These are phyloP conservation scores for Drosophila insularis DNA, from an alignment of 1,140 invertebrate genomes.

Conservation along the genomic window DNA sequence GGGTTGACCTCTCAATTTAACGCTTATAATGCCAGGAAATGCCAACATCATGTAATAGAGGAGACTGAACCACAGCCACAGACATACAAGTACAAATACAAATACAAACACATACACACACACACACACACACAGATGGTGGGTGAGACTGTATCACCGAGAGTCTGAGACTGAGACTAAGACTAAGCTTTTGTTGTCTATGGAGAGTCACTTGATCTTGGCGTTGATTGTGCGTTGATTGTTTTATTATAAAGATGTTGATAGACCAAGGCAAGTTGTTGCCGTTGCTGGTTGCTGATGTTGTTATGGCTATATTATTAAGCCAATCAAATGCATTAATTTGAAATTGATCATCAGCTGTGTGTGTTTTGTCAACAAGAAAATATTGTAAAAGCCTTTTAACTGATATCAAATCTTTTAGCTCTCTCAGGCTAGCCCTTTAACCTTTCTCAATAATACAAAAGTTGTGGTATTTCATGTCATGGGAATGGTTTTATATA, in stretches of 20 bases:
- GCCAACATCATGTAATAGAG: slow-evolving; percentile 53
- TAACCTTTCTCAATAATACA: not conserved
- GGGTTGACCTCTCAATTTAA: slow-evolving; percentile 77
- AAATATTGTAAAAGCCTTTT: not conserved
- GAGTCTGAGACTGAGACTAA: slow-evolving; percentile 4
- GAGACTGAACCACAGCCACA: slow-evolving; percentile 16
- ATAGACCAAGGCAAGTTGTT: slow-evolving; percentile 49
- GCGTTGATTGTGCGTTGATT: slow-evolving; percentile 78
- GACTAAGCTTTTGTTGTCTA: slow-evolving; percentile 56
- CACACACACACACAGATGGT: not conserved
- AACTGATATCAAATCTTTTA: no score
- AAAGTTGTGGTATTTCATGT: not conserved
- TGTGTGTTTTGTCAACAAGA: slow-evolving; percentile 43
- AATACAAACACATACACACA: not conserved
- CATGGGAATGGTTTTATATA: not conserved
- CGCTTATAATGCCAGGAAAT: slow-evolving; percentile 79
- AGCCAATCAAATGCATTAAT: slow-evolving; percentile 69
- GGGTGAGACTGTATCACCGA: slow-evolving; percentile 3
- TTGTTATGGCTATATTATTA: slow-evolving; percentile 74
- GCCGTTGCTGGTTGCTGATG: slow-evolving; percentile 40
- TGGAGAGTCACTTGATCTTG: slow-evolving; percentile 73
- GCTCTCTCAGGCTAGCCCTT: not conserved
- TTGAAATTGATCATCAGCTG: slow-evolving; percentile 57
- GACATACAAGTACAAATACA: no score
- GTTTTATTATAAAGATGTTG: slow-evolving; percentile 79